Percentiles rank a stretch among this genome's conserved stretches.
Evolutionary conservation across 1,140 invertebrate species (phyloP).

Genomic region (Drosophila hydei): DNA sequence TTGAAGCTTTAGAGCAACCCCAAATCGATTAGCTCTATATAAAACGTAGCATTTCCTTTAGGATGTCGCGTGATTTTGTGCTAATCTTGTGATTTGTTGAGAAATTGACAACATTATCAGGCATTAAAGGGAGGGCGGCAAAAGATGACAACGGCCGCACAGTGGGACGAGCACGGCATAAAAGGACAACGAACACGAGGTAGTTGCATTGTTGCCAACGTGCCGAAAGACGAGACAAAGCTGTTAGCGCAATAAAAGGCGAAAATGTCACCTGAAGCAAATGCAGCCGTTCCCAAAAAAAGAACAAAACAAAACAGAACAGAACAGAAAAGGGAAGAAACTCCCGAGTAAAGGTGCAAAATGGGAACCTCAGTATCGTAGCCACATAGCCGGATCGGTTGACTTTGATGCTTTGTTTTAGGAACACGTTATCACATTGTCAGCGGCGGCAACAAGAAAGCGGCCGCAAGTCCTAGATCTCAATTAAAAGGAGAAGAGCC

Average conservation of each 20-base stretch:
- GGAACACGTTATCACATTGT: constrained; percentile 70
- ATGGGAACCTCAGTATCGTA: constrained; percentile 26
- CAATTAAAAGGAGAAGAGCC: constrained; percentile 52
- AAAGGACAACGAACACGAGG: constrained; percentile 16
- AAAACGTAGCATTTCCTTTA: neutral
- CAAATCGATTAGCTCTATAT: too few relatives aligned
- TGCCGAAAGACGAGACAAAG: constrained; percentile 71
- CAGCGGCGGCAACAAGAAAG: constrained; percentile 51
- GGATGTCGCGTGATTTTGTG: constrained; percentile 49
- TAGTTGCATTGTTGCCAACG: constrained; percentile 62
- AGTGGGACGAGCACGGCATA: constrained; percentile 28
- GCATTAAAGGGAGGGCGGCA: constrained; percentile 33
- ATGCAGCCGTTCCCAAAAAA: constrained; percentile 49
- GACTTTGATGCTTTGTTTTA: constrained; percentile 73
- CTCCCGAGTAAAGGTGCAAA: constrained; percentile 19
- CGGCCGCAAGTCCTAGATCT: constrained; percentile 60
- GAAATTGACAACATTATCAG: constrained; percentile 71
- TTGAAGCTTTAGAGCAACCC: neutral
- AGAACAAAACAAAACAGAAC: constrained; percentile 12
- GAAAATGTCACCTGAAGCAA: constrained; percentile 71
- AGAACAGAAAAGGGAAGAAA: constrained; percentile 14
- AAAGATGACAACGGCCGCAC: constrained; percentile 69
- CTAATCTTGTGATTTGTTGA: constrained; percentile 67
- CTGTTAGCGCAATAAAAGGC: constrained; percentile 54
- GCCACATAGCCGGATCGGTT: constrained; percentile 40